Evolutionary conservation across 2,888 invertebrate species (phyloP), one percentile per base, ranked within the genome.

Genomic region (Herminia tarsipennalis): DNA sequence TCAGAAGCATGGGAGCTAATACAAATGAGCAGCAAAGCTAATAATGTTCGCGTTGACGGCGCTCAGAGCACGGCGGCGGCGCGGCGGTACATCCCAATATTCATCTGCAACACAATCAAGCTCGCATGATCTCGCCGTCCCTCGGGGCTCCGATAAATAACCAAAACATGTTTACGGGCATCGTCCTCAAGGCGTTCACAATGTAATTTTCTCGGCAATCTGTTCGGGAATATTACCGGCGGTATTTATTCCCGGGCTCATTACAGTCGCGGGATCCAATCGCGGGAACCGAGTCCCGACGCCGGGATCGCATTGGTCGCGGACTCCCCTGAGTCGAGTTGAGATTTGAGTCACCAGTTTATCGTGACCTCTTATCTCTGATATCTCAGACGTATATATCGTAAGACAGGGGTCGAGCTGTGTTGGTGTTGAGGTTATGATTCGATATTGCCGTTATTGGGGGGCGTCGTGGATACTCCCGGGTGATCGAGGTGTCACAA

Each of bases 201-300:
- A 78, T 78, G 73, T 79, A 76, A 79, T 79, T 78, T 74, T 65
- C 71, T 53, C 64, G 66, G 78, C 80, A 81, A 83, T 81, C 79
- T 77, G 73, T 70, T 73, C 70, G 68, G 69, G 67, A 60, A 75
- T 78, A 80, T 77, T 79, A 78, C 74, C 76, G 59, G 29, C 58
- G 77, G 81, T 83, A 84, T 85, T 85, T 83, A 86, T 86, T 77
- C 81, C 78, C 75, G 73, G 70, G 74, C 76, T 85, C 81, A 86
- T 86, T 84, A 84, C 73, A 62, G 68, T 56, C 63, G 68, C 67
- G 66, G 67, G 76, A 83, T 81, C 85, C 83, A 84, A 86, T 84
- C 78, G 78, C 63, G 70, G 67, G 55, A 56, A 57, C 55, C 63
- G 66, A 61, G 60, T 66, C 70, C 69, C 70, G 64, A 61, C 56